Evolutionary conservation across 2,888 invertebrate species (phyloP), one percentile per base, ranked within the genome.

Genomic region (Caenorhabditis doughertyi): DNA sequence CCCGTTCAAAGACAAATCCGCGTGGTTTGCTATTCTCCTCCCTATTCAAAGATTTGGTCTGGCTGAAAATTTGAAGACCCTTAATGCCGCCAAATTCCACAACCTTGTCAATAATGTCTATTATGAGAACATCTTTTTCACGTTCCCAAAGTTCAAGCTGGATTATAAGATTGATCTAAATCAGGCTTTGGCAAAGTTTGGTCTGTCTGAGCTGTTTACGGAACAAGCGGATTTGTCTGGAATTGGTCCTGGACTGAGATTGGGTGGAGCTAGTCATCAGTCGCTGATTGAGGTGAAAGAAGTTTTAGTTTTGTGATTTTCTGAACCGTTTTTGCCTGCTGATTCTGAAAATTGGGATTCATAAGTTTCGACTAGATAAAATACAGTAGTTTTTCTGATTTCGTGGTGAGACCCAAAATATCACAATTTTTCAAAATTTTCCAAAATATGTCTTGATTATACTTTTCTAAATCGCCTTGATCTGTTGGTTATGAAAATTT

Each of bases 221-320:
- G 74, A 73, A 3, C 25, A 23, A 27, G 79, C 85, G 5, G 83
- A 85, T 27, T 56, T 85, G 25, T 77, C 73, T 13, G 85, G 83
- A 49, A 83, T 85, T 42, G 56, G 82, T 16, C 73, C 81, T 29
- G 71, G 64, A 16, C 72, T 90, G 27, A 58, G 80, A 11, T 80
- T 91, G 58, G 83, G 84, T 16, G 79, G 89, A 4, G 89, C 87
- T 21, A 65, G 80, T 8, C 89, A 89, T 73, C 85, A 89, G 71
- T 89, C 89, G 0, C 81, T 89, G 35, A 88, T 89, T 77, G 88
- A 89, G 84, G 89, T 89, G 18, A 16, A 58, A n/a, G n/a, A n/a
- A n/a, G n/a, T n/a, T n/a, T n/a, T n/a, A n/a, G n/a, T n/a, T n/a
- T n/a, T n/a, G n/a, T n/a, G n/a, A n/a, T 18, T 29, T 16, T 35